A percentile compares a stretch with the other conserved stretches of the same genome.
These are phyloP conservation scores for Penaeus vannamei DNA, from an alignment of 1,140 invertebrate genomes.

Conservation along the genomic window DNA sequence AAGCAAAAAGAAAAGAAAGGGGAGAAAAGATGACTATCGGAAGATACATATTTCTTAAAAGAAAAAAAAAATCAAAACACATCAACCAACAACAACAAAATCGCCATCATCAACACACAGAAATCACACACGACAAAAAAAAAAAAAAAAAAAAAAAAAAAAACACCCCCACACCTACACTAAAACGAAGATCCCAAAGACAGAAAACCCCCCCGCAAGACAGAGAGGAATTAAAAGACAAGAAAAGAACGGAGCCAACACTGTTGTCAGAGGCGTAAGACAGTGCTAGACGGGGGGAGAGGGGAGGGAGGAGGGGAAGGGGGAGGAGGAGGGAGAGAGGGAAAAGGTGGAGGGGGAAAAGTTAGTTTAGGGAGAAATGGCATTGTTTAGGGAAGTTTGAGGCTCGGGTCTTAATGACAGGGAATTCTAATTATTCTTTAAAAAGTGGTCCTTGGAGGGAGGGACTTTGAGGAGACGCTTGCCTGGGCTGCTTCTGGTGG, in stretches of 20 bases:
- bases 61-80: no score
- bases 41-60: no score
- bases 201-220: not conserved
- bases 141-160: no score
- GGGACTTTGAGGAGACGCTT: not conserved
- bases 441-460: conserved; percentile 48
- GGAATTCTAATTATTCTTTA: conserved; percentile 64
- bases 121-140: no score
- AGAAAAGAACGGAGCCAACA: not conserved
- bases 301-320: not conserved
- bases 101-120: no score
- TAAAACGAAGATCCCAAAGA: no score
- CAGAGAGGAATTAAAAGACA: not conserved
- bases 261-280: conserved; percentile 13
- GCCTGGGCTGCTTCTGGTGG: not conserved
- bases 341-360: not conserved
- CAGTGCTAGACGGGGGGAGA: not conserved
- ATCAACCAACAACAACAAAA: no score
- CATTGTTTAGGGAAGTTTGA: conserved; percentile 63
- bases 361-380: conserved; percentile 44
- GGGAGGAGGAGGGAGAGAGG: not conserved
- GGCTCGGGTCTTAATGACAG: conserved; percentile 56
- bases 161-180: no score
- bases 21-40: not conserved
- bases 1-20: not conserved